Base-by-base conservation (phyloP, 2,888 invertebrate genomes). In the Loripinus fragilis region DNA sequence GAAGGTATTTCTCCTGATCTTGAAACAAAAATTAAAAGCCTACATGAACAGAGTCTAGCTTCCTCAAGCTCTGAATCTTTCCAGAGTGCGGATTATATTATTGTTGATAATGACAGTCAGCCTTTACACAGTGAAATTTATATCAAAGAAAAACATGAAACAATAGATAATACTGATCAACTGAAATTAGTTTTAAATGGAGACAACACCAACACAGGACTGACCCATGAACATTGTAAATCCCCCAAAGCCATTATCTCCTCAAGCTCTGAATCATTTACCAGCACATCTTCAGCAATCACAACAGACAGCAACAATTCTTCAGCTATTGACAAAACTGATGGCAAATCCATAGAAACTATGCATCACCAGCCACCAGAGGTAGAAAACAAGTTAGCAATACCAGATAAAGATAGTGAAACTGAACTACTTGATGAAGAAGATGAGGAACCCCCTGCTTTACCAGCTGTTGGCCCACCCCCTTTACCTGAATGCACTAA, bases 391-490 rank as follows among this genome's bases (percentile, higher is more conserved):
- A 10, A 12, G 25, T 2, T 30, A 1, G 3, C 3, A 10, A 33
- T 60, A 33, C 60, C 60, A 20, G 60, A 30, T 33, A 60, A 33
- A 20, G 60, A 60, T 28, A 60, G 60, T 60, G 60, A 60, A 33
- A 60, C 60, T 60, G 33, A 60, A 60, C 30, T 60, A 10, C 33
- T 33, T 60, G 60, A 60, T 60, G 60, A 60, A 20, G 60, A 45
- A 35, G 74, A 74, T 52, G 74, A 68, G 5, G 68, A 68, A 42
- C 74, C 74, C 28, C 74, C 74, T n/a, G 68, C 74, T 38, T 33
- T 74, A 10, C 74, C 74, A 20, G 23, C 30, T 33, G n/a, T 33
- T 20, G 55, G 25, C 2, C 74, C 74, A 15, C 74, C 74, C 12
- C 28, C 74, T 10, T 68, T 74, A 35, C 28, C 67, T n/a, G 48